Percentiles rank a stretch among this genome's conserved stretches.
These are phyloP conservation scores for Microtus oregoni DNA, from an alignment of 2,113 vertebrate genomes.

Conservation along the genomic window DNA sequence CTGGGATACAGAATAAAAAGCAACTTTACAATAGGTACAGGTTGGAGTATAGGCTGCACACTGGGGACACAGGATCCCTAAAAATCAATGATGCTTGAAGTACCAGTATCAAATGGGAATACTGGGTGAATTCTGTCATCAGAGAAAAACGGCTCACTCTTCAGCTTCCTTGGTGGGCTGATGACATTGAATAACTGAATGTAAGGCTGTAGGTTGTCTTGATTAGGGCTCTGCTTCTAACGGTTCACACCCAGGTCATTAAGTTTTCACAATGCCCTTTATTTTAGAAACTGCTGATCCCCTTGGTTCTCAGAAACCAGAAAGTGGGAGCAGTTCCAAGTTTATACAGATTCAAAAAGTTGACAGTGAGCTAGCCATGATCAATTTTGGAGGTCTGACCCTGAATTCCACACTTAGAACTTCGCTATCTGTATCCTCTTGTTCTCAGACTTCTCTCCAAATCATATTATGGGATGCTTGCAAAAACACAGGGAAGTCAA, in stretches of 20 bases:
- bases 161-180: neutral
- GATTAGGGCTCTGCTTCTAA: neutral
- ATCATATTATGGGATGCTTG: neutral
- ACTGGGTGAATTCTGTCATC: neutral
- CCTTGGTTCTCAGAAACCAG: neutral
- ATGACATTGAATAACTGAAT: neutral
- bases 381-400: neutral
- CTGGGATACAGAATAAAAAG: neutral
- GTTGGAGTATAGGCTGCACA: neutral
- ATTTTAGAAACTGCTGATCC: neutral
- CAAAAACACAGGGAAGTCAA: neutral
- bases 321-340: neutral
- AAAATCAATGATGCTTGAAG: neutral
- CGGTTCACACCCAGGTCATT: too few relatives aligned
- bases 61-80: neutral
- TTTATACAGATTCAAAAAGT: neutral
- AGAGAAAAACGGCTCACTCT: neutral
- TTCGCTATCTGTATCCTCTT: neutral
- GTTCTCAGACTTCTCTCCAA: neutral
- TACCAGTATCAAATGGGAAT: neutral
- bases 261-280: neutral
- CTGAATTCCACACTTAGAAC: neutral
- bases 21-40: neutral
- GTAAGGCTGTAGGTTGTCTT: neutral
- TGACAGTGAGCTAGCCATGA: neutral